Evolutionary conservation across 2,888 invertebrate species (phyloP).

Genomic region (Hylaea fasciaria): DNA sequence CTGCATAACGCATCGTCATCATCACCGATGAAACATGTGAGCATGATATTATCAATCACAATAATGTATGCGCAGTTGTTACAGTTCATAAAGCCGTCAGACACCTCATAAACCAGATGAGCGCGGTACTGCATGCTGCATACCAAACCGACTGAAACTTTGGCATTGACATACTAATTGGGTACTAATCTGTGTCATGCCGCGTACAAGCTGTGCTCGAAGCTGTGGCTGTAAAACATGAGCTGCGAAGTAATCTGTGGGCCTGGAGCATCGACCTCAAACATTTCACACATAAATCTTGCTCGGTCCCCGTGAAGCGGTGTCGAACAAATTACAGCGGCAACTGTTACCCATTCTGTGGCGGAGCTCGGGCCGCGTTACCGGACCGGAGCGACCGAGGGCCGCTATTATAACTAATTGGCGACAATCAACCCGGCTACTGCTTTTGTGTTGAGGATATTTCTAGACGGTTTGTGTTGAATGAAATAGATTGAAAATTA

Average conservation of each 20-base stretch:
- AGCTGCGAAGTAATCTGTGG: conserved; percentile 42
- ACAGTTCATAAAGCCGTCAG: conserved; percentile 50
- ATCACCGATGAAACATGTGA: conserved; percentile 23
- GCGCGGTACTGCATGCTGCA: conserved; percentile 32
- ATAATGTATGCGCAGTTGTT: conserved; percentile 34
- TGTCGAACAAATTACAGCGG: conserved; percentile 70
- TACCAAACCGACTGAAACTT: conserved; percentile 10
- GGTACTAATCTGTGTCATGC: conserved; percentile 21
- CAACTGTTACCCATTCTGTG: too few species aligned
- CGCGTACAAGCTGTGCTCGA: conserved; percentile 12
- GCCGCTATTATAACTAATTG: conserved; percentile 81
- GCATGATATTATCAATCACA: conserved; percentile 38
- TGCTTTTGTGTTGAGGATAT: conserved; percentile 60
- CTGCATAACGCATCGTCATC: conserved; percentile 1
- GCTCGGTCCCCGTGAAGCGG: conserved; percentile 41
- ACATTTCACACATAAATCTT: conserved; percentile 77
- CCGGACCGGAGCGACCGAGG: conserved; percentile 59
- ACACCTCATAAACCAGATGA: conserved; percentile 56
- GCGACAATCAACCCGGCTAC: conserved; percentile 75
- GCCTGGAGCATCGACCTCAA: conserved; percentile 67
- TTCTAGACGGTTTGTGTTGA: conserved; percentile 28
- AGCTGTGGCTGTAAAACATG: conserved; percentile 11
- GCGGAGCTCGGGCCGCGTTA: conserved; percentile 25
- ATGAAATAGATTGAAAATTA: conserved; percentile 23
- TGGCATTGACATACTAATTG: conserved; percentile 30